Evolutionary conservation across 2,113 vertebrate species (phyloP).

Genomic region (Oryzias woworae): DNA sequence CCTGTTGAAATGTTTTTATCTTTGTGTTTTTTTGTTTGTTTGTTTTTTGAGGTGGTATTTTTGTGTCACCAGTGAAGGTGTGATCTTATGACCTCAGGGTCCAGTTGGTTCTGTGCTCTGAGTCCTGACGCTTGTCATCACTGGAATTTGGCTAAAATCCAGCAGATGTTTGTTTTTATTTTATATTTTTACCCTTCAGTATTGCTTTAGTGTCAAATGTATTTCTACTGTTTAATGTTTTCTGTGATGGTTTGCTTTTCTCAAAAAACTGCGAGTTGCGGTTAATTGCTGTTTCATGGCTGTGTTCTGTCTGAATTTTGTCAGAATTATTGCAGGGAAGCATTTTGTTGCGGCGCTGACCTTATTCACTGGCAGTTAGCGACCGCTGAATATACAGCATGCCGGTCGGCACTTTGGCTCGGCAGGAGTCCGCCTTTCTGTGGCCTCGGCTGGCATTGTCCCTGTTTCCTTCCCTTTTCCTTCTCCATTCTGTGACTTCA

Average conservation of each 20-base stretch:
- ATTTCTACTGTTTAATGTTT: too few relatives aligned
- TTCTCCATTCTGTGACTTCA: slow-evolving; percentile 26
- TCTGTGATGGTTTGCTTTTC: too few relatives aligned
- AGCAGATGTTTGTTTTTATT: too few relatives aligned
- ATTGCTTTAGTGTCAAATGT: too few relatives aligned
- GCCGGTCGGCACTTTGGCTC: slow-evolving; percentile 55
- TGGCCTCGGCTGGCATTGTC: slow-evolving; percentile 54
- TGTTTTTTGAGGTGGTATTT: neutral
- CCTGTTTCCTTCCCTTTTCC: slow-evolving; percentile 42
- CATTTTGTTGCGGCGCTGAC: slow-evolving; percentile 18
- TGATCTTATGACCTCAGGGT: too few relatives aligned
- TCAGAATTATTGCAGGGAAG: slow-evolving; percentile 30
- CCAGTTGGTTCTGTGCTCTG: too few relatives aligned
- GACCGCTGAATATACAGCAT: slow-evolving; percentile 50
- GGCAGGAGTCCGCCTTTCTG: slow-evolving; percentile 56
- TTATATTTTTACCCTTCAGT: too few relatives aligned
- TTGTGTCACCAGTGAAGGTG: too few relatives aligned
- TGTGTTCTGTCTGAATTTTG: neutral
- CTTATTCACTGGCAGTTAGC: slow-evolving; percentile 62
- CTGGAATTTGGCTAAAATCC: too few relatives aligned
- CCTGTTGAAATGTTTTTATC: neutral
- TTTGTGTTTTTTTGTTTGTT: neutral
- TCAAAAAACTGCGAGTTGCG: too few relatives aligned
- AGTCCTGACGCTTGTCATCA: too few relatives aligned
- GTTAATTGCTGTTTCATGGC: too few relatives aligned